Conservation (phyloP, 2,797 vertebrate genomes). For the Myiotriccus ornatus region DNA sequence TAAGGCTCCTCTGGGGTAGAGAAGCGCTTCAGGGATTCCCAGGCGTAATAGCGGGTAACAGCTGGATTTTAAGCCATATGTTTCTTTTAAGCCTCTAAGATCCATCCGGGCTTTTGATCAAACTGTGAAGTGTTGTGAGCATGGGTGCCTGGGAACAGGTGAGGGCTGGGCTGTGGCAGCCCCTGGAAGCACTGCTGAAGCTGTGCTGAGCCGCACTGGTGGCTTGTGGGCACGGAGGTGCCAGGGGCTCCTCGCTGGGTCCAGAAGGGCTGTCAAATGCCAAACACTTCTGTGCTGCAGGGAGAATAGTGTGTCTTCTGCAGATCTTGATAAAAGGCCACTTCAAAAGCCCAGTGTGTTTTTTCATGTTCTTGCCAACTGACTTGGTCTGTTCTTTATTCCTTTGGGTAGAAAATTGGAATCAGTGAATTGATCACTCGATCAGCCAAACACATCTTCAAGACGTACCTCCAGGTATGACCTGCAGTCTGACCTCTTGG, state of each 20-base stretch:
- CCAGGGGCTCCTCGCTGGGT: not conserved
- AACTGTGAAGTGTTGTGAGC: not conserved
- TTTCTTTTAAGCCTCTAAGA: not conserved
- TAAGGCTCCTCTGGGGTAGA: not conserved
- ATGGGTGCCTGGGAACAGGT: not conserved
- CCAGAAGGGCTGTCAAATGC: not conserved
- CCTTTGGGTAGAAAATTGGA: conserved; percentile 87
- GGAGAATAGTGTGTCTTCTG: not conserved
- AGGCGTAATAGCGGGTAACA: not conserved
- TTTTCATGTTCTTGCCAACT: not conserved
- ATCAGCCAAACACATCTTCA: conserved; percentile 98
- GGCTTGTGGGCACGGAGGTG: not conserved
- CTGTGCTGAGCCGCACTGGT: fast-evolving
- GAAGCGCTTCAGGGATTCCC: not conserved
- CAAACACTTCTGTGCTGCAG: not conserved
- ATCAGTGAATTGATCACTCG: conserved; percentile 94
- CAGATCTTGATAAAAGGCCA: not conserved
- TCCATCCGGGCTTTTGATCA: not conserved
- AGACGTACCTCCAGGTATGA: conserved; percentile 95
- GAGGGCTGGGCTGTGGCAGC: not conserved
- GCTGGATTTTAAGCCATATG: not conserved
- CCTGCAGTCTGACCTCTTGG: not conserved
- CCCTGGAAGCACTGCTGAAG: not conserved
- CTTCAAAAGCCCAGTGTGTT: not conserved
- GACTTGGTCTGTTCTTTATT: conserved; percentile 14